phyloP scores from a whole-genome alignment of 1,140 invertebrate genomes.

The Diabrotica undecimpunctata region DNA sequence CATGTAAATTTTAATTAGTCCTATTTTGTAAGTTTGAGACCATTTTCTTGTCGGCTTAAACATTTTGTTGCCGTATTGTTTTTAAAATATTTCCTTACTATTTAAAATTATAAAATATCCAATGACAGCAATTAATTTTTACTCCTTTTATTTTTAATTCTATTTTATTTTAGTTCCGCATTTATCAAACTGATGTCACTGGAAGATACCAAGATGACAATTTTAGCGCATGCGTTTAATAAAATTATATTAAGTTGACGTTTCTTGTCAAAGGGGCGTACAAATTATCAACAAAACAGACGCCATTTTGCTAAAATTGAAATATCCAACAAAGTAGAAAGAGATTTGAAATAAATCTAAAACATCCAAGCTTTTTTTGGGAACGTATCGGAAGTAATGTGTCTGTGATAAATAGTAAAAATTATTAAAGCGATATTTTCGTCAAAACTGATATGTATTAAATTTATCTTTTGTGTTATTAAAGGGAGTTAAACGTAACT shows the following conservation, averaged over 20 bases:
- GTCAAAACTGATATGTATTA: slow-evolving; percentile 39
- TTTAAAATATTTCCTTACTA: too few relatives aligned
- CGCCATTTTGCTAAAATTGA: slow-evolving; percentile 41
- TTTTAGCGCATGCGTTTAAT: slow-evolving; percentile 22
- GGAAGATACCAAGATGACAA: slow-evolving; percentile 1
- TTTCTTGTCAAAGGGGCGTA: slow-evolving; percentile 38
- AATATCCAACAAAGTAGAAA: slow-evolving; percentile 26
- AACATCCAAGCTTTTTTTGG: slow-evolving; percentile 30
- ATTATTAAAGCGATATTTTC: slow-evolving; percentile 35
- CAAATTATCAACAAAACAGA: slow-evolving; percentile 37
- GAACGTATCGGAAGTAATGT: slow-evolving; percentile 33
- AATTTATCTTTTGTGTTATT: slow-evolving; percentile 29
- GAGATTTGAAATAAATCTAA: slow-evolving; percentile 26
- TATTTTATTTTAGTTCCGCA: background rate
- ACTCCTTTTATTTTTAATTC: background rate
- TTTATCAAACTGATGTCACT: background rate
- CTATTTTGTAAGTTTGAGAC: too few relatives aligned
- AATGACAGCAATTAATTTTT: background rate
- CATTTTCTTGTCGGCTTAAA: too few relatives aligned
- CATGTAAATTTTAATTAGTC: too few relatives aligned
- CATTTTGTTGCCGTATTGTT: too few relatives aligned
- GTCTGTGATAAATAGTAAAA: slow-evolving; percentile 42
- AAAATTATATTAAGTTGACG: slow-evolving; percentile 9
- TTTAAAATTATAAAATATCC: too few relatives aligned
- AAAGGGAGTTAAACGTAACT: slow-evolving; percentile 17